Conservation (phyloP, 1,140 invertebrate species). For the Drosophila grimshawi region DNA sequence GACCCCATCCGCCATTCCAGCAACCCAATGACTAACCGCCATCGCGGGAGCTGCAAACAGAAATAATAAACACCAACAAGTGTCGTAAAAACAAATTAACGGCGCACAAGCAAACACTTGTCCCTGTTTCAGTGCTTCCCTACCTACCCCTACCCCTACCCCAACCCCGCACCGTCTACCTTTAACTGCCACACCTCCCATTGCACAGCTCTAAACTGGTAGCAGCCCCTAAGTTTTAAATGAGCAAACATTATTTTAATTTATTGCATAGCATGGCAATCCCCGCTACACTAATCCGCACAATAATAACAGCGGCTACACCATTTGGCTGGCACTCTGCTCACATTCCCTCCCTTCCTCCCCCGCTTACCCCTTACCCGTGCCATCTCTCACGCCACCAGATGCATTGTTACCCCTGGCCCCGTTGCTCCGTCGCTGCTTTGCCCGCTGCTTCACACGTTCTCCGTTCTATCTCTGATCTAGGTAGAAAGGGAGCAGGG, state of each 20-base stretch:
- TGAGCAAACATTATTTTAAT: conserved; percentile 68
- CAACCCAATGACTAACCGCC: conserved; percentile 44
- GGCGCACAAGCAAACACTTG: conserved; percentile 63
- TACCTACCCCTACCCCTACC: not conserved
- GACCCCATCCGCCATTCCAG: not conserved
- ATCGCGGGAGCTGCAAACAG: conserved; percentile 54
- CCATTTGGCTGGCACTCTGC: conserved; percentile 8
- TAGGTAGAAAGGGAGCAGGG: too few relatives aligned
- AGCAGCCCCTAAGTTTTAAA: conserved; percentile 58
- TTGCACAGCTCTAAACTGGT: not conserved
- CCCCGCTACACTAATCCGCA: conserved; percentile 46
- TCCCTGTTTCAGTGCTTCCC: conserved; percentile 1
- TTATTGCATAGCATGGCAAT: conserved; percentile 51
- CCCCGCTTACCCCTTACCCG: not conserved
- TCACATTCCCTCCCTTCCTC: not conserved
- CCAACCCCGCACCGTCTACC: too few relatives aligned
- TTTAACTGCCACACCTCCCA: not conserved
- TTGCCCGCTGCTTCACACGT: not conserved
- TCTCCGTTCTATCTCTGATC: not conserved
- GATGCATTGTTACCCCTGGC: conserved; percentile 11
- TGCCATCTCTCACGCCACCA: not conserved
- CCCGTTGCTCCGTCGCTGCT: not conserved
- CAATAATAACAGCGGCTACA: conserved; percentile 26
- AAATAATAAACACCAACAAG: conserved; percentile 68
- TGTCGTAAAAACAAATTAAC: conserved; percentile 69